Percentiles rank a stretch among this genome's conserved stretches.
Conservation (phyloP, 2,797 vertebrate genomes). For the Myripristis jacobus region DNA sequence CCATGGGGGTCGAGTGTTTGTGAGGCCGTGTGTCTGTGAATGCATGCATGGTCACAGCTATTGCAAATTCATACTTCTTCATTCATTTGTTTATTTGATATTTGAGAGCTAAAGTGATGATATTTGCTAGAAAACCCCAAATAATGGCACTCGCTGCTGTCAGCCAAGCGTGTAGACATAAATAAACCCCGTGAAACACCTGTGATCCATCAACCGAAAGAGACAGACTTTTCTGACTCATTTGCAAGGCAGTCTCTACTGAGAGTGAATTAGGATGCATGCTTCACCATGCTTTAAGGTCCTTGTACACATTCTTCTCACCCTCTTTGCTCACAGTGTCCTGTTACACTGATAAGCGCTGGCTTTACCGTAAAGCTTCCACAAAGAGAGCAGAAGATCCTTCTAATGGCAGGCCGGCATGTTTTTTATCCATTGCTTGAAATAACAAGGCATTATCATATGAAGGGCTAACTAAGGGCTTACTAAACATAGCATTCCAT, state of each 20-base stretch:
- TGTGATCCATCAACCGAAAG: constrained; percentile 24
- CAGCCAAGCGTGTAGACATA: neutral
- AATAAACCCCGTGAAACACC: neutral
- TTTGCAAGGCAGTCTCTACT: constrained; percentile 49
- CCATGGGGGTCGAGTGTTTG: no score
- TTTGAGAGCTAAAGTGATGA: neutral
- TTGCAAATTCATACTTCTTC: no score
- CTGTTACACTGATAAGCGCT: constrained; percentile 41
- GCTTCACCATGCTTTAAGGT: constrained; percentile 12
- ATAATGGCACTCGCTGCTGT: neutral
- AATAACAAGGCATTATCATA: constrained; percentile 44
- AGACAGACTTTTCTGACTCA: constrained; percentile 22
- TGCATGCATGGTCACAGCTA: no score
- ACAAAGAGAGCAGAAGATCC: constrained; percentile 60
- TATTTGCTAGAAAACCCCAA: neutral
- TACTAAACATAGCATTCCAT: constrained; percentile 13
- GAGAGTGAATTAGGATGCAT: constrained; percentile 41
- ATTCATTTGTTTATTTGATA: no score
- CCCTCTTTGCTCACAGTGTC: constrained; percentile 37
- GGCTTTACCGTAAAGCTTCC: constrained; percentile 44
- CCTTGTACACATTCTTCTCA: constrained; percentile 29
- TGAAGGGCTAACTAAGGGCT: constrained; percentile 38
- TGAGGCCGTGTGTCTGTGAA: no score
- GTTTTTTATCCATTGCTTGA: constrained; percentile 23
- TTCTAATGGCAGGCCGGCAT: constrained; percentile 53